These are phyloP conservation scores for Acanthornis magna DNA, from an alignment of 2,797 vertebrate genomes.

Conservation along the genomic window DNA sequence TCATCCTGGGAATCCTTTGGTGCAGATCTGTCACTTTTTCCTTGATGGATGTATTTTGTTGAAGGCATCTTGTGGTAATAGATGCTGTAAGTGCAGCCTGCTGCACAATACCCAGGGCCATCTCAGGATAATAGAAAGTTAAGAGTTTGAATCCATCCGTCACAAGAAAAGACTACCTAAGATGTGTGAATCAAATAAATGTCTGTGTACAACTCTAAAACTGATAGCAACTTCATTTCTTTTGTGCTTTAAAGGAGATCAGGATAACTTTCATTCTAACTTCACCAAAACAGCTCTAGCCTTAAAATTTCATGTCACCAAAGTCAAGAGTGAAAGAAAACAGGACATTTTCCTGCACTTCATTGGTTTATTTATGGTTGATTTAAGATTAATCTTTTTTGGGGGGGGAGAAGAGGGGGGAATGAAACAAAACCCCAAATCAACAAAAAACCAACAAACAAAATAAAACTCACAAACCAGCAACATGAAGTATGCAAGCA, in stretches of 20 bases:
- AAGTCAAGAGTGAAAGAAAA: background rate
- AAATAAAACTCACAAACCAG: rapidly evolving
- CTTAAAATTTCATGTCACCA: background rate
- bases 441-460: background rate
- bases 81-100: background rate
- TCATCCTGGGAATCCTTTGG: constrained; percentile 6
- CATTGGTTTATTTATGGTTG: background rate
- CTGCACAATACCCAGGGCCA: constrained; percentile 2
- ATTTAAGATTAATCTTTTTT: background rate
- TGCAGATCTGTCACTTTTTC: constrained; percentile 19
- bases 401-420: rapidly evolving
- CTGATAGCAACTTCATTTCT: constrained; percentile 25
- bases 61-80: constrained; percentile 28
- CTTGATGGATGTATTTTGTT: constrained; percentile 46
- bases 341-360: background rate
- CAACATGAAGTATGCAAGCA: background rate
- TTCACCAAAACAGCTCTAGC: background rate
- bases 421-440: background rate
- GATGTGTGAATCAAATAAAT: constrained; percentile 23
- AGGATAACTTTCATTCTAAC: background rate
- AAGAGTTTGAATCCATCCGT: constrained; percentile 25
- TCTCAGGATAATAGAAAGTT: constrained; percentile 33
- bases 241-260: background rate
- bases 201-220: background rate
- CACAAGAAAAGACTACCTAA: background rate